Evolutionary conservation across 2,888 invertebrate species (phyloP), one percentile per base, ranked within the genome.

Genomic region (Aspidiotus destructor): DNA sequence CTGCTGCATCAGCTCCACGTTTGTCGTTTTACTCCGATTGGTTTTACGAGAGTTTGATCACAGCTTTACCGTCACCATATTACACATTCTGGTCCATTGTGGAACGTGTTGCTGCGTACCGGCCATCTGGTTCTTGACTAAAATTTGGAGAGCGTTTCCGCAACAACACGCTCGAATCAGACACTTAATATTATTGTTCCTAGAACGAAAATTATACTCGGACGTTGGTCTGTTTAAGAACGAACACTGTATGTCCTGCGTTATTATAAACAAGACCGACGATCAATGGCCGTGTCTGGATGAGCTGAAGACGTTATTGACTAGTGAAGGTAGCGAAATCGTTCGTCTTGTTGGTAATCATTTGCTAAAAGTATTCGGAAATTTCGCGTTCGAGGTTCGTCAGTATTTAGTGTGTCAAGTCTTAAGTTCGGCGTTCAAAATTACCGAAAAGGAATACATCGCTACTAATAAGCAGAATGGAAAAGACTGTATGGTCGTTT

Each of bases 91-190:
- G 79, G 78, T 81, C 9, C 77, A 77, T 60, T 81, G 82, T 67
- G 85, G 85, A 1, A 83, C 81, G 0, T 85, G 85, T 74, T 85
- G 85, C 74, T 85, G 85, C 74, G 82, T 84, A 73, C 81, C 84
- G 0, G 80, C 83, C 0, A 65, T 69, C 54, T 69, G 69, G 41
- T 71, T 73, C 40, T 69, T 74, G 54, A 71, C 73, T 16, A 72
- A 74, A 53, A 70, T 74, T 15, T 69, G 73, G n/a, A 76, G 81
- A 16, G 76, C 84, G 52, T 77, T 84, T 74, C 76, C 76, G 42
- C 75, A 74, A 44, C 73, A 73, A 6, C 75, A 75, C 62, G 70
- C 74, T 1, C 73, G 80, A 68, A 77, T 79, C 2, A 79, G 82
- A 40, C 72, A 78, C 6, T 72, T 79, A 0, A 80, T 81, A 11